These are phyloP conservation scores for Dryoscopus gambensis DNA, from an alignment of 2,113 vertebrate genomes.

Conservation along the genomic window DNA sequence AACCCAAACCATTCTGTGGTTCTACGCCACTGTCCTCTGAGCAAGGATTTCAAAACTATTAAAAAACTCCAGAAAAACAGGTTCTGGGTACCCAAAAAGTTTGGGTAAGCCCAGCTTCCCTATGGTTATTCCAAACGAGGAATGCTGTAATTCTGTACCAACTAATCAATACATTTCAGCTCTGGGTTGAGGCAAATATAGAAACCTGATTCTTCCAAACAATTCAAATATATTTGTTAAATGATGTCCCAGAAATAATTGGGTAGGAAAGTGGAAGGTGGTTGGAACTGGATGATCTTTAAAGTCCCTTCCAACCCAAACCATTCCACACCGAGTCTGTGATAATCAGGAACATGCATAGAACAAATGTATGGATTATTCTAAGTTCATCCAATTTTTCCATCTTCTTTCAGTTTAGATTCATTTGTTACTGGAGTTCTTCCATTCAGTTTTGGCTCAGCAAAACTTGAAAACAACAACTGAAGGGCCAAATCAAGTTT, in stretches of 20 bases:
- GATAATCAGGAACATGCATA: background rate
- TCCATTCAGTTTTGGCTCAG: background rate
- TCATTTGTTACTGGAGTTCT: background rate
- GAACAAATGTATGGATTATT: background rate
- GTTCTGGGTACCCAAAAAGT: background rate
- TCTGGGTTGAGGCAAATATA: background rate
- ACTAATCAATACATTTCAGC: background rate
- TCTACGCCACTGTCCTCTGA: background rate
- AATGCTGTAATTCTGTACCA: background rate
- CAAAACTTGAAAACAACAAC: background rate
- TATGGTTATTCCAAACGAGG: background rate
- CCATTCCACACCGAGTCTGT: fast-evolving
- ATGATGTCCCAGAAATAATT: background rate
- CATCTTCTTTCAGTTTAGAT: background rate
- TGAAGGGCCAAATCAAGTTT: background rate
- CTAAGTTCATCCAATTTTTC: background rate
- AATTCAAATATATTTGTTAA: background rate
- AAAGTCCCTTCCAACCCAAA: background rate
- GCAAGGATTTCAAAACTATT: background rate
- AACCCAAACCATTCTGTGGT: background rate
- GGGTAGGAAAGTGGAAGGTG: background rate
- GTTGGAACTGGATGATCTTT: background rate
- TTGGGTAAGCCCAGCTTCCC: background rate
- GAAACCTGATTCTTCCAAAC: background rate
- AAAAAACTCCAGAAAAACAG: background rate